Evolutionary conservation across 2,888 invertebrate species (phyloP).

Genomic region (Cosmia trapezina): DNA sequence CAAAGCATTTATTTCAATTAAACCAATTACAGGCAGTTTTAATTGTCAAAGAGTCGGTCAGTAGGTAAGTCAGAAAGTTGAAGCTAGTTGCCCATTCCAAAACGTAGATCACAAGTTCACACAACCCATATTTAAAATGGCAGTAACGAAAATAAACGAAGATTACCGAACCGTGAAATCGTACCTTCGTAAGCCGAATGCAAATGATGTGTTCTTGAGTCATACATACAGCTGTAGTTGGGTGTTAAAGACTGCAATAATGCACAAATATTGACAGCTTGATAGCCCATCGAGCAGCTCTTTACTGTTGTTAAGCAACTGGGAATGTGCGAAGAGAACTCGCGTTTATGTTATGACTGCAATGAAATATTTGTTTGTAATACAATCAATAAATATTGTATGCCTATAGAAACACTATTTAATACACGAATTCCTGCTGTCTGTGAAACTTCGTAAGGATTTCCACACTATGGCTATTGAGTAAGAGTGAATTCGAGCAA

Average conservation of each 20-base stretch:
- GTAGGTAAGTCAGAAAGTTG: too few relatives aligned
- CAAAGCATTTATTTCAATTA: too few relatives aligned
- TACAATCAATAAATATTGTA: constrained; percentile 35
- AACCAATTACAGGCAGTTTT: too few relatives aligned
- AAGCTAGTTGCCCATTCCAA: too few relatives aligned
- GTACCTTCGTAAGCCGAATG: constrained; percentile 20
- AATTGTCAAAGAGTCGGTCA: too few relatives aligned
- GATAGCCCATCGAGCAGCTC: constrained; percentile 41
- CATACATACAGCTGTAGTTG: constrained; percentile 21
- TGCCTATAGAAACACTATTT: constrained; percentile 15
- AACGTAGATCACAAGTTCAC: too few relatives aligned
- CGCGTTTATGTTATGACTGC: constrained; percentile 45
- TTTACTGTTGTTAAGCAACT: constrained; percentile 47
- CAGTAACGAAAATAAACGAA: constrained; percentile 33
- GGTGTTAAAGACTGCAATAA: constrained; percentile 50
- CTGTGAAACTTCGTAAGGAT: constrained; percentile 8
- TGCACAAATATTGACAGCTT: constrained; percentile 59
- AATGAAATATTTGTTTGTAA: constrained; percentile 43
- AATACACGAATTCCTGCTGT: constrained; percentile 2
- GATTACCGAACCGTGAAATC: constrained; percentile 35
- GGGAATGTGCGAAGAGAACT: constrained; percentile 44
- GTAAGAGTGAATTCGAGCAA: too few relatives aligned
- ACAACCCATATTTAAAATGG: neutral
- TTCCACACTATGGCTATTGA: neutral
- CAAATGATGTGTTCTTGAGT: constrained; percentile 43